Evolutionary conservation across 92 coral and sea anemone genomes (phyloP), one percentile per base, ranked within the genome.

Genomic region (Heteractis magnifica): DNA sequence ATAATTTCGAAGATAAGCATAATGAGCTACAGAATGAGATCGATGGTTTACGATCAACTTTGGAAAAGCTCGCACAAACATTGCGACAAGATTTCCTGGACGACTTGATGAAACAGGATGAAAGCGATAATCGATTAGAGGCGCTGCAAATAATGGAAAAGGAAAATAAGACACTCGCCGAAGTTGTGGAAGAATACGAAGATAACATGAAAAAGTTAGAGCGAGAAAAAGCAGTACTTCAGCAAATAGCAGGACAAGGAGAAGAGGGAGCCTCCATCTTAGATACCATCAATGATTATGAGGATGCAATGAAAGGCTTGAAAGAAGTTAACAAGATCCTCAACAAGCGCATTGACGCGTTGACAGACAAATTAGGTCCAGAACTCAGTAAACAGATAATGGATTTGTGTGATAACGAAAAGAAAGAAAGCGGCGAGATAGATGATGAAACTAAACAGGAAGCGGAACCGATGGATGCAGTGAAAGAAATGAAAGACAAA

Each of bases 111-210:
- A 82, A 80, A 12, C 81, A 87, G 11, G 78, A 86, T 6, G 73
- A 62, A 19, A 72, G 71, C 3, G 77, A 62, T 23, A 81, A 82
- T 10, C 52, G 80, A 10, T 71, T 87, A 0, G 79, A 89, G 65
- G 97, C 94, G 1, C 76, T 91, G 71, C 85, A 84, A 18, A 84
- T 77, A 6, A 91, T 91, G 92, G 84, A 82, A 19, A 81, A 86
- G 4, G 89, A 93, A 56, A 79, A 64, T 6, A 91, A 89, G 81
- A 81, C 91, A 8, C 84, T 91, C 5, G 87, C 89, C 10, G 92
- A 89, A 16, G 93, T 87, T 18, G 74, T 88, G 26, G 87, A 84
- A 71, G 89, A 89, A 76, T 93, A 91, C 77, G 95, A 95, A 79
- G 87, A 87, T 14, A 84, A 91, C 52, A 74, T 91, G 73, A 85